phyloP scores from a whole-genome alignment of 2,888 invertebrate genomes.

The Trichogramma dendrolimi region DNA sequence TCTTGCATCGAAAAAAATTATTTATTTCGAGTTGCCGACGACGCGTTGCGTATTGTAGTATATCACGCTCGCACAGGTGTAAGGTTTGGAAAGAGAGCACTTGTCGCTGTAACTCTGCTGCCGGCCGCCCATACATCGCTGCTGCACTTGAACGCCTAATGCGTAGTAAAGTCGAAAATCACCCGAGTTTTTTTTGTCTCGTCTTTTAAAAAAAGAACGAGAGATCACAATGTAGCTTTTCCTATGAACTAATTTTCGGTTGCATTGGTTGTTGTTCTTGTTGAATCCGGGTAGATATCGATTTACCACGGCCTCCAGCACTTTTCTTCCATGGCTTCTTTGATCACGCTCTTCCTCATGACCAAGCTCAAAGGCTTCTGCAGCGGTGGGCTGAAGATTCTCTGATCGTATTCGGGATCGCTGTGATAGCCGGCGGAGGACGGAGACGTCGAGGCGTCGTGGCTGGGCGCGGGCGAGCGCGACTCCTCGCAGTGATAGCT shows the following conservation, averaged over 20 bases:
- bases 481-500: constrained; percentile 52
- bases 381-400: constrained; percentile 52
- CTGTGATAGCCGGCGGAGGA: constrained; percentile 45
- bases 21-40: too few species aligned
- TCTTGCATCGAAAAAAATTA: too few species aligned
- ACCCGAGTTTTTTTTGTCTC: constrained; percentile 8
- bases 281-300: background rate
- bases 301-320: constrained; percentile 78
- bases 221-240: constrained; percentile 18
- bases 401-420: constrained; percentile 49
- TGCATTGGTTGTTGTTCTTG: background rate
- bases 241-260: background rate
- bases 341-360: constrained; percentile 53
- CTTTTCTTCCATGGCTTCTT: constrained; percentile 60
- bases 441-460: constrained; percentile 54
- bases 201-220: constrained; percentile 2
- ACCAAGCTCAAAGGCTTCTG: constrained; percentile 69
- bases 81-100: too few species aligned
- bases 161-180: background rate
- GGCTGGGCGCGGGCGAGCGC: constrained; percentile 43
- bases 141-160: background rate
- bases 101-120: background rate
- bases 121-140: constrained; percentile 3
- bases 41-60: too few species aligned
- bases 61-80: too few species aligned